Conservation (phyloP, 2,113 vertebrate species). For the Sula dactylatra region DNA sequence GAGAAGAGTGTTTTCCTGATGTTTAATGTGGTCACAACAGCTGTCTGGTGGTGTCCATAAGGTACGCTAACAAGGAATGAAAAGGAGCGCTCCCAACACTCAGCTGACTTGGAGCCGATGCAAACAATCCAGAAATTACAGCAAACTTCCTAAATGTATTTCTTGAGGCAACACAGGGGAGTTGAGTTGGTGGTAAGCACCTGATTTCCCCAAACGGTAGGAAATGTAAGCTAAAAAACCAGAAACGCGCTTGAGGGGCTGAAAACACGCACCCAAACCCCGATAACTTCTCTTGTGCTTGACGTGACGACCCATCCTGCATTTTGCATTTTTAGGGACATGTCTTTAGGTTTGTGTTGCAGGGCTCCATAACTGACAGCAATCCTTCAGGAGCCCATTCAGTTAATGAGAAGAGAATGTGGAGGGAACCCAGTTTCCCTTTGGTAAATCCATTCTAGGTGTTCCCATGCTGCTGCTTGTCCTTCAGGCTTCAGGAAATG, state of each 20-base stretch:
- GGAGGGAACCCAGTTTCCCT: background rate
- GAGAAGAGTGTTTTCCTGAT: background rate
- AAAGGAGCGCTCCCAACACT: rapidly evolving
- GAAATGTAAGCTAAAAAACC: background rate
- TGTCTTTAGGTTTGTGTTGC: background rate
- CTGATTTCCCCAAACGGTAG: background rate
- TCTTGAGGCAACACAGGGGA: background rate
- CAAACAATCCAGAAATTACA: background rate
- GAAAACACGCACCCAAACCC: rapidly evolving
- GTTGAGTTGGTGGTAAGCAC: background rate
- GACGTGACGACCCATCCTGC: background rate
- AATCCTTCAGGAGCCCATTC: background rate
- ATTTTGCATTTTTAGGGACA: background rate
- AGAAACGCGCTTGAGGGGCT: background rate
- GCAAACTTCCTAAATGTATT: background rate
- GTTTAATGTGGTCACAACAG: rapidly evolving
- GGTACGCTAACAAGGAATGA: rapidly evolving
- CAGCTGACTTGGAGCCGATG: background rate
- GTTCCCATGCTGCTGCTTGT: background rate
- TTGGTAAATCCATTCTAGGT: background rate
- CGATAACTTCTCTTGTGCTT: background rate
- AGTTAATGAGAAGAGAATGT: no score
- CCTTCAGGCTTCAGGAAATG: background rate
- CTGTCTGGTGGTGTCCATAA: background rate
- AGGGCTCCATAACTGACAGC: background rate